Conservation (phyloP, 1,140 invertebrate genomes). For the Achroia grisella region DNA sequence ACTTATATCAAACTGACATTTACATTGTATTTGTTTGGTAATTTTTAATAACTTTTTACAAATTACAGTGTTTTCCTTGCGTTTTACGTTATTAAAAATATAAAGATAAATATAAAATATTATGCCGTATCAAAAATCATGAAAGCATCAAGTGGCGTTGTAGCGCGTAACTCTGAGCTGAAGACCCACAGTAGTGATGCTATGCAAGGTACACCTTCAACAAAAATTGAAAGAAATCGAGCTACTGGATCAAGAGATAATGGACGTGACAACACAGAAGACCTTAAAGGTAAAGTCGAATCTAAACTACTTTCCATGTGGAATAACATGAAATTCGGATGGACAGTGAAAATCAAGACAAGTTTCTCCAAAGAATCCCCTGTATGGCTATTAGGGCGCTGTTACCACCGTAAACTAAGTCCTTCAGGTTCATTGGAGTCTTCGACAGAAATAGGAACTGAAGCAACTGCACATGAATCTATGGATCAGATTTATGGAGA, state of each 20-base stretch:
- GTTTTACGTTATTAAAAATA: too few relatives aligned
- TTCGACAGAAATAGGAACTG: constrained; percentile 78
- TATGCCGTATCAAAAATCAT: constrained; percentile 14
- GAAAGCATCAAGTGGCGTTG: constrained; percentile 40
- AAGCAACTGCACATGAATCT: constrained; percentile 73
- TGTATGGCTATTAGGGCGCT: constrained; percentile 86
- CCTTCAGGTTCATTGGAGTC: constrained; percentile 78
- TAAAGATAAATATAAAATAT: too few relatives aligned
- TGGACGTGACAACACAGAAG: constrained; percentile 58
- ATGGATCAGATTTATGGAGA: constrained; percentile 76
- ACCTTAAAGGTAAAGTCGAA: constrained; percentile 85
- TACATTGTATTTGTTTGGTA: too few relatives aligned
- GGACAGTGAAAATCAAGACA: constrained; percentile 86
- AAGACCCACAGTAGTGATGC: constrained; percentile 22
- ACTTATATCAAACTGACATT: too few relatives aligned
- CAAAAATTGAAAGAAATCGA: constrained; percentile 27
- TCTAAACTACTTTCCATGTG: constrained; percentile 88
- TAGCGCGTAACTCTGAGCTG: constrained; percentile 24
- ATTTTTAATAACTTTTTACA: too few relatives aligned
- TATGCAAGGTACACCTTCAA: constrained; percentile 22
- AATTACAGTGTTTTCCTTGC: too few relatives aligned
- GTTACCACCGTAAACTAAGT: constrained; percentile 84
- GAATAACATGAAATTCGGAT: constrained; percentile 94
- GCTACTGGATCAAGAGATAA: constrained; percentile 40
- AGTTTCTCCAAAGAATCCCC: constrained; percentile 91